A percentile compares a stretch with the other conserved stretches of the same genome.
Conservation (phyloP, 2,797 vertebrate genomes). For the Myotis daubentonii region DNA sequence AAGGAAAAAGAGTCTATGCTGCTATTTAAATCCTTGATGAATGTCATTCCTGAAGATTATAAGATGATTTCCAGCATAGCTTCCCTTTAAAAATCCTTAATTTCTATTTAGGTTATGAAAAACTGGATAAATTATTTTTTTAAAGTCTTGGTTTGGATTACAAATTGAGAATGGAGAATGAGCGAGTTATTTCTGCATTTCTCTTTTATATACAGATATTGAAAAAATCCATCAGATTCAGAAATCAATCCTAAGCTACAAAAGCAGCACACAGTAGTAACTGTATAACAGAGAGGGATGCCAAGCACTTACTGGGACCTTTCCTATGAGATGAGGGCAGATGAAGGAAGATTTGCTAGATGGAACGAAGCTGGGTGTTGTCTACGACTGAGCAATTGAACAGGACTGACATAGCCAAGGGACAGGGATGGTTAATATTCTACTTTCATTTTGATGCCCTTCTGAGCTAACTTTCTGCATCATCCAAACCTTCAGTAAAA, state of each 20-base stretch:
- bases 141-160: constrained; percentile 15
- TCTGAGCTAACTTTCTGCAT: neutral
- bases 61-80: constrained; percentile 54
- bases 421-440: neutral
- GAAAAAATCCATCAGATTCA: constrained; percentile 50
- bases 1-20: constrained; percentile 17
- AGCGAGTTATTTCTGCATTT: constrained; percentile 8
- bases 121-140: constrained; percentile 25
- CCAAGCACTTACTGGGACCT: neutral
- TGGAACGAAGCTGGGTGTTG: neutral
- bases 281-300: neutral
- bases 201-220: constrained; percentile 20
- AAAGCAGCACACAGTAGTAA: neutral
- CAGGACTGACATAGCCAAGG: neutral
- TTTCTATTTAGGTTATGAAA: constrained; percentile 55
- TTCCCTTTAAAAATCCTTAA: constrained; percentile 47
- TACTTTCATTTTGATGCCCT: neutral
- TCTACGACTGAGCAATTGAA: neutral
- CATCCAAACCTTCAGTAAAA: neutral
- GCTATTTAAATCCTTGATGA: constrained; percentile 55
- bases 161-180: constrained; percentile 5
- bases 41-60: constrained; percentile 51
- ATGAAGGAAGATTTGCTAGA: neutral
- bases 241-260: constrained; percentile 35
- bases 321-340: neutral